These are phyloP conservation scores for Dryas iulia DNA, from an alignment of 1,140 invertebrate species.

Conservation along the genomic window DNA sequence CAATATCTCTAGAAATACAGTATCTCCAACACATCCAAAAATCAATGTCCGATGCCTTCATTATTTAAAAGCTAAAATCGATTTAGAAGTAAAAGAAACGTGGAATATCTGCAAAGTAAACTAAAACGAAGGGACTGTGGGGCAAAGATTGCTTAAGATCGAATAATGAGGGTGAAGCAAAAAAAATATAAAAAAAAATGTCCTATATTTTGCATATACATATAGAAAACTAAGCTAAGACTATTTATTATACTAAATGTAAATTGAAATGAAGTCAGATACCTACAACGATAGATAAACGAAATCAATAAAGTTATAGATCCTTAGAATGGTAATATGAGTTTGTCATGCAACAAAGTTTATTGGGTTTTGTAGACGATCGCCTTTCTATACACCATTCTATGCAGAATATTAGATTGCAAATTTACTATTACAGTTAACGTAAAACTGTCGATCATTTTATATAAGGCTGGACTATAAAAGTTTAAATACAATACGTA, in stretches of 20 bases:
- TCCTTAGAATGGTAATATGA: slow-evolving; percentile 3
- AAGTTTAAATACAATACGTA: not conserved
- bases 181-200: no score
- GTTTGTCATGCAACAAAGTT: slow-evolving; percentile 17
- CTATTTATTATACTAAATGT: not conserved
- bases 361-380: not conserved
- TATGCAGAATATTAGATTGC: not conserved
- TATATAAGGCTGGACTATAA: not conserved
- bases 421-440: not conserved
- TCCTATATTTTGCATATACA: no score
- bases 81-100: no score
- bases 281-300: not conserved
- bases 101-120: no score
- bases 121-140: no score
- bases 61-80: no score
- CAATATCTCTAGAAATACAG: no score
- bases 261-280: not conserved
- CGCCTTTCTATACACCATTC: not conserved
- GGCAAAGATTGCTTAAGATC: no score
- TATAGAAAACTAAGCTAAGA: not conserved
- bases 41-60: no score
- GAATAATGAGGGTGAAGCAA: no score
- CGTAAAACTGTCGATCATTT: not conserved
- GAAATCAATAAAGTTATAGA: slow-evolving; percentile 6
- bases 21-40: no score